phyloP scores from a whole-genome alignment of 35 echinoderm and acorn worm species.

The Amphiura filiformis region DNA sequence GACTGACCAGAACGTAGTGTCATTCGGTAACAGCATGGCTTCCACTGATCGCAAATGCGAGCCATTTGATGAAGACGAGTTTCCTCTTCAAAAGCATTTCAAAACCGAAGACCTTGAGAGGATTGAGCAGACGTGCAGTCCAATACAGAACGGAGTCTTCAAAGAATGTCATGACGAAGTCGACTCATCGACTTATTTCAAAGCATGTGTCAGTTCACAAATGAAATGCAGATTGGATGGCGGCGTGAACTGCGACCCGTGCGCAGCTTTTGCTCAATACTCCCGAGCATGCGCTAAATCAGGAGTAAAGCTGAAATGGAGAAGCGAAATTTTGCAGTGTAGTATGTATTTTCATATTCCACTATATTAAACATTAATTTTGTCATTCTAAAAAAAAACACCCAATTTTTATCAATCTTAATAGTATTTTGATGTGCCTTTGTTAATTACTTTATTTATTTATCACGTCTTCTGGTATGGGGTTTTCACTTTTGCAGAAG shows the following conservation, averaged over 20 bases:
- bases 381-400: slow-evolving; percentile 2
- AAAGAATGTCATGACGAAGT: not conserved
- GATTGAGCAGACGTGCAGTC: not conserved
- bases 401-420: no score
- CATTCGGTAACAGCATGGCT: not conserved
- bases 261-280: slow-evolving; percentile 23
- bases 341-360: slow-evolving; percentile 38
- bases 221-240: not conserved
- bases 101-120: not conserved
- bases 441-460: no score
- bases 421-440: no score
- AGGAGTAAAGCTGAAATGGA: slow-evolving; percentile 22
- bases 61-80: not conserved
- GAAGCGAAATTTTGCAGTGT: slow-evolving; percentile 12
- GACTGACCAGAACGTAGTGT: not conserved
- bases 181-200: not conserved
- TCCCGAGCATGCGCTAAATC: slow-evolving; percentile 3
- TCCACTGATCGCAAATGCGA: not conserved
- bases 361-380: not conserved
- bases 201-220: not conserved
- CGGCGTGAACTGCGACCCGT: not conserved
- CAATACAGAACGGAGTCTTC: slow-evolving; percentile 1
- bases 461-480: no score
- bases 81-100: not conserved
- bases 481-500: no score